Evolutionary conservation across 1,140 invertebrate genomes (phyloP), one percentile per base, ranked within the genome.

Genomic region (Drosophila athabasca): DNA sequence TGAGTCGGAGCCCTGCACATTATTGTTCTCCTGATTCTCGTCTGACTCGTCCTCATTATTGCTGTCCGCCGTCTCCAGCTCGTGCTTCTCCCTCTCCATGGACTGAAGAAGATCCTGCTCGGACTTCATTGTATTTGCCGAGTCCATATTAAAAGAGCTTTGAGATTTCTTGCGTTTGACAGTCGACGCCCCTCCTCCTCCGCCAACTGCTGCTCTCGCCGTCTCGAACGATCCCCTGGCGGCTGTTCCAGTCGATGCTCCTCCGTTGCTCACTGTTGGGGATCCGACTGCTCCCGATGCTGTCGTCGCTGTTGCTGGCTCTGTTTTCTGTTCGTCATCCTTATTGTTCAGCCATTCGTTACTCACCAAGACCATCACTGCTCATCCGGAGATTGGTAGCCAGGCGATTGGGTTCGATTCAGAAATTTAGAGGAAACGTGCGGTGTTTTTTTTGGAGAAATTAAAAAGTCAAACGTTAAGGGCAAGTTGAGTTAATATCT

Each of bases 351-450:
- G 51, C 83, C 71, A 82, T 79, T 88, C 83, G 44, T 82, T 88
- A 49, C 83, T 79, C 48, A 79, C 83, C 64, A 88, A 76, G 64
- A 88, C 83, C 83, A 88, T 88, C 62, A 76, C 83, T 83, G 26
- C 51, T 62, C 46, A 46, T 57, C 46, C 8, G 53, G 17, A 61
- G 57, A 49, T 26, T 59, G 13, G 58, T 50, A 58, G 62, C 39
- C 48, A 53, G 24, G 13, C 13, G 8, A 31, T 31, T 31, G 29
- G 8, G 35, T 39, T 39, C 35, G 35, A 11, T 39, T 39, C 11
- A 11, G 35, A 39, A 39, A 39, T 39, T 39, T 39, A 4, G 35
- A 39, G 11, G 4, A 39, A 11, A 13, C 5, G 4, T 39, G 11
- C 41, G 19, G 26, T 64, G 26, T 64, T 15, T 29, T 57, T 45